phyloP scores from a whole-genome alignment of 2,888 invertebrate species.

The Rhynchonema sp. region DNA sequence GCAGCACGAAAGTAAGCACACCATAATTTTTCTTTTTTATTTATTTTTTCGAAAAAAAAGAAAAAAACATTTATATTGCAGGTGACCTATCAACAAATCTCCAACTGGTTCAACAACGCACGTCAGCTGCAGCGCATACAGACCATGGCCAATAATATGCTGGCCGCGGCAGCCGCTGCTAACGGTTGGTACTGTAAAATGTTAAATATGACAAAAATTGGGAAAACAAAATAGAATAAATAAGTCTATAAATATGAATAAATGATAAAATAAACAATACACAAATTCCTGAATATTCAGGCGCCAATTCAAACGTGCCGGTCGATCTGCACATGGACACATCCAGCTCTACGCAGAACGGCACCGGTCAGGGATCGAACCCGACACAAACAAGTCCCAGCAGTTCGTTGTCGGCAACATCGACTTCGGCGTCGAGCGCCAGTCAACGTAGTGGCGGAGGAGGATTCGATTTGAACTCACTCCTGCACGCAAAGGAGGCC shows the following conservation, averaged over 20 bases:
- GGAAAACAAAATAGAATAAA: no score
- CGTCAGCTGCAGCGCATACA: constrained; percentile 54
- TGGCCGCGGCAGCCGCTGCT: neutral
- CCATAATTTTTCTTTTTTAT: neutral
- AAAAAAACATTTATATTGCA: constrained; percentile 7
- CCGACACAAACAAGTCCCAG: neutral
- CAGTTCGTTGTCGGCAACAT: neutral
- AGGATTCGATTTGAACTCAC: neutral
- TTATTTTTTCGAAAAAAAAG: no score
- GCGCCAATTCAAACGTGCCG: no score
- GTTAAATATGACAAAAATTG: no score
- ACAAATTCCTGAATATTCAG: no score
- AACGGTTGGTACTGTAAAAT: no score
- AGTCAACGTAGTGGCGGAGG: neutral
- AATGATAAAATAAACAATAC: no score
- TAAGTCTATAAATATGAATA: no score
- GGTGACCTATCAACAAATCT: constrained; percentile 14
- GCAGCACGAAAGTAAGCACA: neutral
- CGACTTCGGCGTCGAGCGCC: neutral
- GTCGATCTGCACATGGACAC: no score
- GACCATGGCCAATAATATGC: neutral
- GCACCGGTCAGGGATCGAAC: neutral
- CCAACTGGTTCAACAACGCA: constrained; percentile 67
- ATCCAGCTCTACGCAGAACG: neutral
- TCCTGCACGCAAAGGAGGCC: neutral